Conservation (phyloP, 2,888 invertebrate genomes). For the Craniophora ligustri region DNA sequence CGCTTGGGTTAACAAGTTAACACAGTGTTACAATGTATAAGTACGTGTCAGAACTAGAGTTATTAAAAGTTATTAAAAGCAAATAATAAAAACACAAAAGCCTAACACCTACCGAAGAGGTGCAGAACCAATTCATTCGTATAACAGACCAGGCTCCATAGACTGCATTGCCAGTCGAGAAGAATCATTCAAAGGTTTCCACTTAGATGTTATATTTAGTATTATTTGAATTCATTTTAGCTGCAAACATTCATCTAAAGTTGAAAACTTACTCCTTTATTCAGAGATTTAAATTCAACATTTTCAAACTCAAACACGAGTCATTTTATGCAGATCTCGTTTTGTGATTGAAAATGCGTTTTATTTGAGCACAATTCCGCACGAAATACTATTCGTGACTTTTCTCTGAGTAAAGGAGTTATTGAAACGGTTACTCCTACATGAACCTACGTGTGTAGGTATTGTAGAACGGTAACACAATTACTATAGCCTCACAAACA, state of each 20-base stretch:
- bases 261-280: slow-evolving; percentile 36
- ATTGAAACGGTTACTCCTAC: slow-evolving; percentile 14
- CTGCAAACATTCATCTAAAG: slow-evolving; percentile 29
- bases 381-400: slow-evolving; percentile 22
- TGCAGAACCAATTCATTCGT: slow-evolving; percentile 23
- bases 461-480: slow-evolving; percentile 47
- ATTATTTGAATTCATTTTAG: slow-evolving; percentile 13
- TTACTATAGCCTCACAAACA: slow-evolving; percentile 54
- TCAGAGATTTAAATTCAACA: slow-evolving; percentile 26
- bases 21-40: slow-evolving; percentile 19
- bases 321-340: background rate
- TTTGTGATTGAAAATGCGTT: slow-evolving; percentile 16
- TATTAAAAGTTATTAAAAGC: slow-evolving; percentile 7
- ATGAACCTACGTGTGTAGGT: slow-evolving; percentile 21
- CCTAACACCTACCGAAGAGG: slow-evolving; percentile 49
- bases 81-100: slow-evolving; percentile 26
- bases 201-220: slow-evolving; percentile 23
- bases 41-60: slow-evolving; percentile 6
- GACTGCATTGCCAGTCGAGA: slow-evolving; percentile 16
- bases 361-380: slow-evolving; percentile 8
- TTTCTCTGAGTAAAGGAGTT: slow-evolving; percentile 47
- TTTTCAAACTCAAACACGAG: background rate
- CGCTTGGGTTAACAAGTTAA: no score
- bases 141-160: slow-evolving; percentile 17
- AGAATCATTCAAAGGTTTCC: slow-evolving; percentile 23